Evolutionary conservation across 1,140 invertebrate genomes (phyloP).

Genomic region (Tetramorium parvispinum): DNA sequence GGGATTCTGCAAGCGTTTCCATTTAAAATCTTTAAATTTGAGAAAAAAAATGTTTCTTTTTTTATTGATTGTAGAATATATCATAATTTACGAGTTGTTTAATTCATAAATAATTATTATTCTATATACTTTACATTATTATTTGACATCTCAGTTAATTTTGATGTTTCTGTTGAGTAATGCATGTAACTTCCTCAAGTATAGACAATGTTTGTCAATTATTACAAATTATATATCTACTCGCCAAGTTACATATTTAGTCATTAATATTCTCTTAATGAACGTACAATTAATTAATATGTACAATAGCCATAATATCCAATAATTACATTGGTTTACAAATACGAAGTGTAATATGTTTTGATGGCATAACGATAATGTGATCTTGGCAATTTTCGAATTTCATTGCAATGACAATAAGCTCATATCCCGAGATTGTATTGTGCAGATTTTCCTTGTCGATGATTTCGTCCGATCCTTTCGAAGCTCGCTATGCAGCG

Average conservation of each 20-base stretch:
- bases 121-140: background rate
- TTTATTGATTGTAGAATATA: background rate
- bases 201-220: background rate
- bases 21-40: background rate
- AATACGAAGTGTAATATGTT: background rate
- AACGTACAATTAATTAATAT: background rate
- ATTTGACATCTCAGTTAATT: background rate
- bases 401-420: constrained; percentile 10
- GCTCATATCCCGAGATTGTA: constrained; percentile 10
- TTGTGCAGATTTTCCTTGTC: background rate
- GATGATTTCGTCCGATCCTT: constrained; percentile 47
- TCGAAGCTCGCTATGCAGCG: constrained; percentile 34
- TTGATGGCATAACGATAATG: background rate
- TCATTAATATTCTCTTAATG: constrained; percentile 2
- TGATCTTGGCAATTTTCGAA: background rate
- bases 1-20: background rate
- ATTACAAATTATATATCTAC: background rate
- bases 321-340: background rate
- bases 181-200: background rate
- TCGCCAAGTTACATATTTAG: background rate
- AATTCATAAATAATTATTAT: background rate
- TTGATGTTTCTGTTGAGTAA: background rate
- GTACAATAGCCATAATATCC: background rate
- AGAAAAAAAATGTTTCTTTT: no score
- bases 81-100: background rate